Evolutionary conservation across 2,797 vertebrate genomes (phyloP), one percentile per base, ranked within the genome.

Genomic region (Acrocephalus scirpaceus): DNA sequence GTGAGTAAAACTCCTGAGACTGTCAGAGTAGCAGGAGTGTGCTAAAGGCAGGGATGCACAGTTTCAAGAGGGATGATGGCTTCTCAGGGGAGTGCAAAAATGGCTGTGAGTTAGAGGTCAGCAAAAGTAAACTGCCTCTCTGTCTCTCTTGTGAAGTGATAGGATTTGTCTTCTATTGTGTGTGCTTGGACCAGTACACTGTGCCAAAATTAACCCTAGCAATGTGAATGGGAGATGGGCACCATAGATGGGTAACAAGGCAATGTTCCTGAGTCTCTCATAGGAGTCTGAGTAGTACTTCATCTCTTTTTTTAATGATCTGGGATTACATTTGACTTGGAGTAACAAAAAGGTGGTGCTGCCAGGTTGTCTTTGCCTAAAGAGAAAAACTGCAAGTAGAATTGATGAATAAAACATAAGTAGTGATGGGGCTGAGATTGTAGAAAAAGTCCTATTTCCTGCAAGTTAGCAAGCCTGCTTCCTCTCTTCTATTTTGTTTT

Each of bases 371-470:
- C 56, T 82, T 70, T 66, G 57, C 76, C 66, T 79, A 30, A 45
- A 47, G 29, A 82, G 34, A 62, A 75, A 83, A 92, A 86, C 30
- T 57, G 40, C 40, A 70, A 78, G 32, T 65, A 72, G 50, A 87
- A 92, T 64, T 93, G 89, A 92, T 75, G 70, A 92, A 95, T 94
- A 92, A 96, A 97, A 91, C 23, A 61, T 61, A 91, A 95, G 53
- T 53, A 69, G 36, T 90, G 44, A 26, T 53, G 69, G 42, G 72
- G 54, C 65, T 83, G 64, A 86, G 88, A 32, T 27, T 58, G 92
- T 83, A 83, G 80, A 76, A 83, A 71, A 79, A 75, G 29, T 94
- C 53, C 79, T 90, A 58, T 56, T 96, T 90, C 66, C 92, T 96
- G 91, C 81, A 76, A 76, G 72, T 86, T 90, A 88, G 56, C 64